phyloP scores from a whole-genome alignment of 2,113 vertebrate genomes.

The Cranoglanis bouderius region DNA sequence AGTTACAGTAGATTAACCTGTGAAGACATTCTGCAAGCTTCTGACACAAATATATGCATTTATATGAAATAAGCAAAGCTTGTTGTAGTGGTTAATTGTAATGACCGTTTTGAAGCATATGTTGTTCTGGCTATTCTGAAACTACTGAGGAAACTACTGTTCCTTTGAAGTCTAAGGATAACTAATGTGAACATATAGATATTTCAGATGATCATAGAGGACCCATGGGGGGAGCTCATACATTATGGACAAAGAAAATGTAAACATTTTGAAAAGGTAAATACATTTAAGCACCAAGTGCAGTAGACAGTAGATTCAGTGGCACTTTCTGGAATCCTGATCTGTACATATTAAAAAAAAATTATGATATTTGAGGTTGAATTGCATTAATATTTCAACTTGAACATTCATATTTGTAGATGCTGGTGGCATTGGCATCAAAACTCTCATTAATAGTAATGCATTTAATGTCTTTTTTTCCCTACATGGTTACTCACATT shows the following conservation, averaged over 20 bases:
- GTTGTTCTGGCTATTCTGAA: background rate
- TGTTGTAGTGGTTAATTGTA: slow-evolving; percentile 1
- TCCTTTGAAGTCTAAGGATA: background rate
- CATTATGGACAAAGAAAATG: slow-evolving; percentile 24
- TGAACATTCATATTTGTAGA: background rate
- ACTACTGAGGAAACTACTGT: background rate
- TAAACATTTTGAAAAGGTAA: slow-evolving; percentile 6
- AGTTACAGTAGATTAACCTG: background rate
- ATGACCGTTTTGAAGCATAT: background rate
- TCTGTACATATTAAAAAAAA: background rate
- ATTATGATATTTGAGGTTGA: background rate
- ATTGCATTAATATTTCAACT: background rate
- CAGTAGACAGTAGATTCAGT: background rate
- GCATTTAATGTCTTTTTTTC: background rate
- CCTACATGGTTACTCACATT: background rate
- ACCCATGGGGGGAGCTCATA: background rate
- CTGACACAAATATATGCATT: background rate
- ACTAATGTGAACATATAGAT: background rate
- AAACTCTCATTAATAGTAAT: background rate
- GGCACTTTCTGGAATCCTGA: background rate
- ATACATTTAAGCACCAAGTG: background rate
- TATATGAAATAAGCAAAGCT: slow-evolving; percentile 20
- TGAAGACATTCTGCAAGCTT: background rate
- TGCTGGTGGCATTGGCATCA: too few species aligned
- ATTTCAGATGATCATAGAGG: slow-evolving; percentile 20